These are phyloP conservation scores for Clitarchus hookeri DNA, from an alignment of 2,888 invertebrate genomes.

Conservation along the genomic window DNA sequence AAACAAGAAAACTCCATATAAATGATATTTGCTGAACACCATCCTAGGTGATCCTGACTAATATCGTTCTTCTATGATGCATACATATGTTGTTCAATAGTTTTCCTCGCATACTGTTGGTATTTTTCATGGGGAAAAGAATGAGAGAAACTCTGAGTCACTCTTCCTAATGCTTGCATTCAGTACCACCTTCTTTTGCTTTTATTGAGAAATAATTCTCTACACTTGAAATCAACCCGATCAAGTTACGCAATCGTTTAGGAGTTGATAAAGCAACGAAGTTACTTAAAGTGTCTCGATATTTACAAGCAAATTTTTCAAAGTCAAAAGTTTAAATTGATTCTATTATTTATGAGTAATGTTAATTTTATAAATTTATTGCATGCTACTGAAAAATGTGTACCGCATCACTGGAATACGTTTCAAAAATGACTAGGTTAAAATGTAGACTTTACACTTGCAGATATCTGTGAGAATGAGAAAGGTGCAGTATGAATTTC, in stretches of 20 bases:
- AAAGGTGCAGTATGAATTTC: too few relatives aligned
- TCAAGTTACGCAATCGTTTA: slow-evolving; percentile 15
- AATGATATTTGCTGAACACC: slow-evolving; percentile 18
- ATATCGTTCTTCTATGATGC: not conserved
- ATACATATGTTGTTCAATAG: not conserved
- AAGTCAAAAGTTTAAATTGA: not conserved
- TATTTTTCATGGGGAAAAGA: not conserved
- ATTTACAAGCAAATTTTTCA: not conserved
- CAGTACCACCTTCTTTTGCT: not conserved
- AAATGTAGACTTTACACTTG: not conserved
- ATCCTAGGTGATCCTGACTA: slow-evolving; percentile 18
- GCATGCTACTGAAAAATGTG: not conserved
- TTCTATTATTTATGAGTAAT: not conserved
- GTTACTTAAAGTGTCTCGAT: not conserved
- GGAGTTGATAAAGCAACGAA: not conserved
- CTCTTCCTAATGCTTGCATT: not conserved
- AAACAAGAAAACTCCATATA: not conserved
- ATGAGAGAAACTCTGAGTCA: not conserved
- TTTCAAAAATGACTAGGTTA: not conserved
- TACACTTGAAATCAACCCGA: not conserved
- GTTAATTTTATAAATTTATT: not conserved
- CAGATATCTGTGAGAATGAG: not conserved
- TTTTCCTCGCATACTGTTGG: not conserved
- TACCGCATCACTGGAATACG: not conserved
- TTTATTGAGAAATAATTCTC: not conserved